Evolutionary conservation across 2,888 invertebrate genomes (phyloP).

Genomic region (Oxystoma pomonae): DNA sequence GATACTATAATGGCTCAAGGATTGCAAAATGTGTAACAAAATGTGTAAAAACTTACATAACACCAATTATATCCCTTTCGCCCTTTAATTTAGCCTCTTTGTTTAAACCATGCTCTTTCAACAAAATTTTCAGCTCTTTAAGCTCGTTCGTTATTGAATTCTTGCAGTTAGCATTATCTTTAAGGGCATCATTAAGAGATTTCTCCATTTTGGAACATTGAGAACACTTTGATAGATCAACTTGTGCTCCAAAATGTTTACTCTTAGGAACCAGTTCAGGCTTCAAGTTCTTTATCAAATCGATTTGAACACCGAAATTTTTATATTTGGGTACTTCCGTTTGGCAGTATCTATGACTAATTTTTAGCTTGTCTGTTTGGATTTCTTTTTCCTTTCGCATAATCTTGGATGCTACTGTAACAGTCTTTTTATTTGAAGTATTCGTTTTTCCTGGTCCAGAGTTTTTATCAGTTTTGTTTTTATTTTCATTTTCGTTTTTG

Average conservation of each 20-base stretch:
- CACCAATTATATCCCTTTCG: too few species aligned
- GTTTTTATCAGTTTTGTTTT: too few species aligned
- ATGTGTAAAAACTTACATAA: too few species aligned
- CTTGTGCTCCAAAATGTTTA: not conserved
- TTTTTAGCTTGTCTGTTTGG: slow-evolving; percentile 16
- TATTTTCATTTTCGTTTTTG: too few species aligned
- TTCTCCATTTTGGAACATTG: not conserved
- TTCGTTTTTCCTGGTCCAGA: not conserved
- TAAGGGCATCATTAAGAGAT: not conserved
- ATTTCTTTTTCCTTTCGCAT: slow-evolving; percentile 5
- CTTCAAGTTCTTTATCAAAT: too few species aligned
- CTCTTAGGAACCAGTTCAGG: not conserved
- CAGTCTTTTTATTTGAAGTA: not conserved
- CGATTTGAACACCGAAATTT: too few species aligned
- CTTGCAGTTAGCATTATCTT: too few species aligned
- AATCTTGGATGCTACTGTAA: not conserved
- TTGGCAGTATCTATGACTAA: slow-evolving; percentile 9
- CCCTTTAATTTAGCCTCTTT: not conserved
- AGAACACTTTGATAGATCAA: not conserved
- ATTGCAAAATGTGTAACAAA: too few species aligned
- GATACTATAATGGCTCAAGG: too few species aligned
- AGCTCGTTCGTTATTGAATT: too few species aligned
- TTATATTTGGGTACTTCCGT: slow-evolving; percentile 4
- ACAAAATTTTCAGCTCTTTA: not conserved
- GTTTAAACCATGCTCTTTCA: not conserved